A percentile compares a stretch with the other conserved stretches of the same genome.
Evolutionary conservation across 1,140 invertebrate species (phyloP).

Genomic region (Caenorhabditis inopinata): DNA sequence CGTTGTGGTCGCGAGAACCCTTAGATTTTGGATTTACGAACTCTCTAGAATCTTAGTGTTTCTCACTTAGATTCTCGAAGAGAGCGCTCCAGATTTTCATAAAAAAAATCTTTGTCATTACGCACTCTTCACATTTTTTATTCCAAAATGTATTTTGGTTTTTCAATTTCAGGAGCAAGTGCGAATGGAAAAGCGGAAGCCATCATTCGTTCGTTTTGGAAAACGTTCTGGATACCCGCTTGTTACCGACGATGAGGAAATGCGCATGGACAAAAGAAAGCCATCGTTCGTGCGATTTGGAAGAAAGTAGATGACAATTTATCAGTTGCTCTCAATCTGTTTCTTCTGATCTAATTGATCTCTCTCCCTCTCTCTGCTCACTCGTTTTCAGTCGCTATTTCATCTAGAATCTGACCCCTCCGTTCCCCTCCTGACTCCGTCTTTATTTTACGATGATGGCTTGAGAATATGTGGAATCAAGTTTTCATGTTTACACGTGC

Average conservation of each 20-base stretch:
- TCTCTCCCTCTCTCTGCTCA: background rate
- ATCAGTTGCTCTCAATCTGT: background rate
- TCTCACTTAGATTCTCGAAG: too few relatives aligned
- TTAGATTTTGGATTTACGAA: too few relatives aligned
- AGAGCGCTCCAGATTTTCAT: too few relatives aligned
- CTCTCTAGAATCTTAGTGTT: too few relatives aligned
- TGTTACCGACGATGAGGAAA: background rate
- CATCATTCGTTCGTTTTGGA: constrained; percentile 46
- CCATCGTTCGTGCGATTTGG: constrained; percentile 19
- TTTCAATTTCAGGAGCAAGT: constrained; percentile 1
- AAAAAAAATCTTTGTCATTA: too few relatives aligned
- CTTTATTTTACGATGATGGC: background rate
- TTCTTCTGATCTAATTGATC: background rate
- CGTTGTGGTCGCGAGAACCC: too few relatives aligned
- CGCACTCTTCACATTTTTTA: too few relatives aligned
- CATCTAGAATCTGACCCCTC: too few relatives aligned
- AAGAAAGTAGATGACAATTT: background rate
- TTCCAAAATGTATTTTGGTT: too few relatives aligned
- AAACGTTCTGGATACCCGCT: constrained; percentile 34
- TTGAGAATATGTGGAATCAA: constrained; percentile 22
- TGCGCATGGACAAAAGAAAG: constrained; percentile 26
- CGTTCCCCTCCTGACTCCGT: background rate
- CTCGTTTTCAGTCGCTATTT: too few relatives aligned
- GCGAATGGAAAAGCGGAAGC: constrained; percentile 41
- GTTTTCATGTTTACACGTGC: constrained; percentile 28